A percentile compares a stretch with the other conserved stretches of the same genome.
Conservation (phyloP, 2,888 invertebrate species). For the Branchinecta sandiegonensis region DNA sequence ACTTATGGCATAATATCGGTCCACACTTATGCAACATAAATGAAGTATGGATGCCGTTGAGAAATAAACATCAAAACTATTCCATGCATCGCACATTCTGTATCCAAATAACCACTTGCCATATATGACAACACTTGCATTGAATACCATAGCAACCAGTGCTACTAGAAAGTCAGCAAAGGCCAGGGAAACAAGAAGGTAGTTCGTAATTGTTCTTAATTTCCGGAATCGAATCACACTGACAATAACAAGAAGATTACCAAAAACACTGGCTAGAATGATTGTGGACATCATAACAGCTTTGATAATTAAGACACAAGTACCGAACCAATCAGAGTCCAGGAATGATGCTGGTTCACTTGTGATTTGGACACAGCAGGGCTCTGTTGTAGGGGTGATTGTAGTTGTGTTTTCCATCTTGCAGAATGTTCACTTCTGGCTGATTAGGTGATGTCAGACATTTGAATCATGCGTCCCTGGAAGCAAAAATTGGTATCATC, state of each 20-base stretch:
- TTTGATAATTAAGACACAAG: slow-evolving; percentile 40
- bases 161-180: slow-evolving; percentile 88
- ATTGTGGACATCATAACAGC: slow-evolving; percentile 67
- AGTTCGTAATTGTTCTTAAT: slow-evolving; percentile 77
- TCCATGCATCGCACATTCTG: slow-evolving; percentile 86
- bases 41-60: slow-evolving; percentile 88
- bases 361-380: too few relatives aligned
- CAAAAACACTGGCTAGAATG: slow-evolving; percentile 74
- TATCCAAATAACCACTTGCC: slow-evolving; percentile 78
- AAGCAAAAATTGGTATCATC: too few relatives aligned
- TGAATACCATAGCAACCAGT: slow-evolving; percentile 79
- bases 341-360: too few relatives aligned
- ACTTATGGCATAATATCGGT: slow-evolving; percentile 77
- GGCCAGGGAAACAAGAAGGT: slow-evolving; percentile 86
- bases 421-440: too few relatives aligned
- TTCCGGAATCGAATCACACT: slow-evolving; percentile 79
- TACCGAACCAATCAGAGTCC: slow-evolving; percentile 18
- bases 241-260: slow-evolving; percentile 84
- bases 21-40: slow-evolving; percentile 62
- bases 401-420: too few relatives aligned
- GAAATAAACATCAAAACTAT: slow-evolving; percentile 84
- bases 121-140: slow-evolving; percentile 70
- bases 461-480: too few relatives aligned
- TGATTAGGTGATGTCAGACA: too few relatives aligned
- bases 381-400: too few relatives aligned